These are phyloP conservation scores for Oreotrochilus melanogaster DNA, from an alignment of 2,113 vertebrate genomes.

Conservation along the genomic window DNA sequence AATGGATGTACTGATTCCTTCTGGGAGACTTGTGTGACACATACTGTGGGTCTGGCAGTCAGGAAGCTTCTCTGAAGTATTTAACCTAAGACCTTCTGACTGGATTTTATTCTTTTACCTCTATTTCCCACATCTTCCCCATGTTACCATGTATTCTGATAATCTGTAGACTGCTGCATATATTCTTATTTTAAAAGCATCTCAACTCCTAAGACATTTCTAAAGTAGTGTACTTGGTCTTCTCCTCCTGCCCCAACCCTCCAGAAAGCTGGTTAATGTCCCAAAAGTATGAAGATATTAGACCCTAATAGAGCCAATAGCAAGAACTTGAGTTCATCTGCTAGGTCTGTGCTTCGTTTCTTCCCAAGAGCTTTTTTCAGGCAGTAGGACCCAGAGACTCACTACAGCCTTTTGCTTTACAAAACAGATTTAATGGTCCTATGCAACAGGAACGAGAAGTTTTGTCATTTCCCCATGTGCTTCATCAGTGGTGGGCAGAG, in stretches of 20 bases:
- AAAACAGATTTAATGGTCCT: not conserved
- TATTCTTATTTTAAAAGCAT: not conserved
- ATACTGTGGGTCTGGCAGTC: not conserved
- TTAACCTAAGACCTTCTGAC: not conserved
- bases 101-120: not conserved
- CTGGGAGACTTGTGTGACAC: not conserved
- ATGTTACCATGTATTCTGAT: not conserved
- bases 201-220: not conserved
- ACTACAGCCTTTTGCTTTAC: not conserved
- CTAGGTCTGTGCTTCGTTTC: not conserved
- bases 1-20: not conserved
- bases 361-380: not conserved
- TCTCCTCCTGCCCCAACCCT: not conserved
- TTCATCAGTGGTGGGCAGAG: not conserved
- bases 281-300: not conserved
- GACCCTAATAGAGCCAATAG: not conserved
- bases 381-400: not conserved
- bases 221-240: not conserved
- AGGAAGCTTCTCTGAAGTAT: not conserved
- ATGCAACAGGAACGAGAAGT: not conserved
- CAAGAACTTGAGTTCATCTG: not conserved
- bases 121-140: not conserved
- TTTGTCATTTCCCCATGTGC: slow-evolving; percentile 23
- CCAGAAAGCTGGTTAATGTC: not conserved
- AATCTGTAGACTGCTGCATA: not conserved